A percentile compares a stretch with the other conserved stretches of the same genome.
These are phyloP conservation scores for Lasioglossum figueresi DNA, from an alignment of 2,888 invertebrate genomes.

Conservation along the genomic window DNA sequence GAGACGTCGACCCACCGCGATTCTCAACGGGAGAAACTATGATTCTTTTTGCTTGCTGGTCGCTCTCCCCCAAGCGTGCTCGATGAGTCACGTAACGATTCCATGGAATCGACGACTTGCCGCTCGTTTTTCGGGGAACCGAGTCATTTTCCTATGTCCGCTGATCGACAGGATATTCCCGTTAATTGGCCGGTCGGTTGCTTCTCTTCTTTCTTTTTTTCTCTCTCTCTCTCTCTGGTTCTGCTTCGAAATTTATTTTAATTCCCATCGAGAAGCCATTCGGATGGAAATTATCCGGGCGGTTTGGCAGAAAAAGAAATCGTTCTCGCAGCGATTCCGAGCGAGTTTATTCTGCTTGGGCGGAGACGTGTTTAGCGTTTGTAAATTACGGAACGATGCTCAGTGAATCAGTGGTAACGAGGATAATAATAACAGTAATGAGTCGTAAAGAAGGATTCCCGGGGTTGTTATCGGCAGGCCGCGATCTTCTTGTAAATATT, in stretches of 20 bases:
- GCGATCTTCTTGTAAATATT: background rate
- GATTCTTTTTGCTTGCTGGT: conserved; percentile 24
- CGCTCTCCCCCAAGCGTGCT: background rate
- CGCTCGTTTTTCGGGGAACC: background rate
- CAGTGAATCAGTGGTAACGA: background rate
- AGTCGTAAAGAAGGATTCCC: background rate
- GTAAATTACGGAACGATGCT: background rate
- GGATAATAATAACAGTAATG: background rate
- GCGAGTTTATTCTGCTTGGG: background rate
- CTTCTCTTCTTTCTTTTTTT: background rate
- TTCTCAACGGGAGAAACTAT: conserved; percentile 22
- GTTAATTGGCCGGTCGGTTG: background rate
- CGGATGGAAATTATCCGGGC: background rate
- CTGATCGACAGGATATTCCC: background rate
- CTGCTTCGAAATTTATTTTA: background rate
- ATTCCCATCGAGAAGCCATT: background rate
- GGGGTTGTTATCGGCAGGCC: background rate
- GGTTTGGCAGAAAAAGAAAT: conserved; percentile 2
- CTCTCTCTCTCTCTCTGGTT: background rate
- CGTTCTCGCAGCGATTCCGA: background rate
- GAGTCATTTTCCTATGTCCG: background rate
- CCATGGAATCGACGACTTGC: background rate
- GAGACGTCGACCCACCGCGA: background rate
- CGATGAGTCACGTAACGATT: background rate
- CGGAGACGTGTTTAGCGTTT: conserved; percentile 2